Evolutionary conservation across 2,113 vertebrate genomes (phyloP).

Genomic region (Thunnus thynnus): DNA sequence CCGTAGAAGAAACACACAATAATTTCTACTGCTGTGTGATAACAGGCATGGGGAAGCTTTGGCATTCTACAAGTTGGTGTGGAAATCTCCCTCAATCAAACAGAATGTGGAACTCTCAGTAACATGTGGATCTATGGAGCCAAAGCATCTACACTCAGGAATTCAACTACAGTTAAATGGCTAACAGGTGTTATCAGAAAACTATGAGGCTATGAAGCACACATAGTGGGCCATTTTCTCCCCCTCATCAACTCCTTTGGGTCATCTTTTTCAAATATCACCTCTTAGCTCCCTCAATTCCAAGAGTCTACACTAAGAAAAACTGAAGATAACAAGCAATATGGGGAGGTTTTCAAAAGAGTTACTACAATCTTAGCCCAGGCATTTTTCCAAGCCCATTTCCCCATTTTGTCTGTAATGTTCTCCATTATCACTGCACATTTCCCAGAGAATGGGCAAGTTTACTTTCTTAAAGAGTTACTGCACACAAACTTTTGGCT

Average conservation of each 20-base stretch:
- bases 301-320: not conserved
- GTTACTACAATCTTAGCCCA: not conserved
- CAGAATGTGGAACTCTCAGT: too few species aligned
- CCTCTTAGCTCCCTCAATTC: not conserved
- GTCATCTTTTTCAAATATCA: not conserved
- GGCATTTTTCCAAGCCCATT: conserved; percentile 17
- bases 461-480: conserved; percentile 47
- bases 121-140: not conserved
- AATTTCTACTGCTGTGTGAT: too few species aligned
- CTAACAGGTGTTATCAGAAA: too few species aligned
- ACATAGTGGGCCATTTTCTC: not conserved
- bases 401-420: conserved; percentile 25
- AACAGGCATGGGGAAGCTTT: too few species aligned
- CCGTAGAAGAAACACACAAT: too few species aligned
- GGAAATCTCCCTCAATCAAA: too few species aligned
- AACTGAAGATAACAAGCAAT: conserved; percentile 4
- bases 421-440: conserved; percentile 35
- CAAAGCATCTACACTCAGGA: not conserved
- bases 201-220: not conserved
- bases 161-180: not conserved
- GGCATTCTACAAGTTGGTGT: too few species aligned
- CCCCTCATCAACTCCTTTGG: not conserved
- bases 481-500: not conserved
- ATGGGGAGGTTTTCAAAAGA: not conserved
- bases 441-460: conserved; percentile 15